Percentiles rank a stretch among this genome's conserved stretches.
Evolutionary conservation across 2,113 vertebrate genomes (phyloP).

Genomic region (Nyctereutes procyonoides): DNA sequence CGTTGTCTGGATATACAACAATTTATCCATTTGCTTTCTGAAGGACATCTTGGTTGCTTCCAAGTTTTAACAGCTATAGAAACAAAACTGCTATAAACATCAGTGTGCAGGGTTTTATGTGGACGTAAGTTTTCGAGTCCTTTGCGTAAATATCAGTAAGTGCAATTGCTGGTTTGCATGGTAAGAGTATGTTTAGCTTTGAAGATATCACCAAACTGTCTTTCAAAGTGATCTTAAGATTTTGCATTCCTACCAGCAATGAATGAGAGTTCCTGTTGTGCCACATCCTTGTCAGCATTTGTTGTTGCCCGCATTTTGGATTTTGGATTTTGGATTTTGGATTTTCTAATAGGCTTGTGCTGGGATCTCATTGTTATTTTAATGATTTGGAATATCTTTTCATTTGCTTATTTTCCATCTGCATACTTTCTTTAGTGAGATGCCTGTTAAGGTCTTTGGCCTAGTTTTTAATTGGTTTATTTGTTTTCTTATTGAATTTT

Average conservation of each 20-base stretch:
- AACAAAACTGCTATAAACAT: neutral
- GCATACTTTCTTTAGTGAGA: neutral
- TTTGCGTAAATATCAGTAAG: neutral
- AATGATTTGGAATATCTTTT: neutral
- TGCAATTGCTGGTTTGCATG: neutral
- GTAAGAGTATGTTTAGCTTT: neutral
- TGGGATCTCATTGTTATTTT: neutral
- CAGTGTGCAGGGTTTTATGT: neutral
- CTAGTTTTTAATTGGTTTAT: neutral
- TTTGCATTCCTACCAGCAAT: neutral
- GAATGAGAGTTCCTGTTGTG: neutral
- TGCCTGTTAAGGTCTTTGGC: neutral
- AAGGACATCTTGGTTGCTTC: neutral
- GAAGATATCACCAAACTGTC: neutral
- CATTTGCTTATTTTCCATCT: neutral
- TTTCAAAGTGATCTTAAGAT: neutral
- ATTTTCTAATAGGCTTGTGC: neutral
- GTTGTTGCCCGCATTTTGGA: neutral
- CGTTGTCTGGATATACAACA: neutral
- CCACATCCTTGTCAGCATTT: neutral
- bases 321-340: neutral
- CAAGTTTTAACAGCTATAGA: neutral
- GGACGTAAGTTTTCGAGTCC: neutral
- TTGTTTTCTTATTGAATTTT: neutral
- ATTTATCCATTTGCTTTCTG: neutral